Evolutionary conservation across 2,797 vertebrate genomes (phyloP), one percentile per base, ranked within the genome.

Genomic region (Holocentrus rufus): DNA sequence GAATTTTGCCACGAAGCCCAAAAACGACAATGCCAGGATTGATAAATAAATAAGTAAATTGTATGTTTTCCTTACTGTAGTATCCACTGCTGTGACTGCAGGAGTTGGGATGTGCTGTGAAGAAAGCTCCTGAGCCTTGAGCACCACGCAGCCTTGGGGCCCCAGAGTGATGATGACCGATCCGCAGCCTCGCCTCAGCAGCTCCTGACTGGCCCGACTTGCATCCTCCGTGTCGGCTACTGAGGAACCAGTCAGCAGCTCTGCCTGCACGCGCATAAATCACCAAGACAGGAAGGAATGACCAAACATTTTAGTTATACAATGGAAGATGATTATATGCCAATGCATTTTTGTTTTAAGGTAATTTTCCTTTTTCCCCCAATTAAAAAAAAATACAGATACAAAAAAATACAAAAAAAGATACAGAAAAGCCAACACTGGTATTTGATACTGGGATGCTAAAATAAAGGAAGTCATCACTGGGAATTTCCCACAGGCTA

Each of bases 131-230:
- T 89, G 83, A 77, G 81, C 90, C 64, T 95, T 90, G 66, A 97
- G 87, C 82, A 96, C 92, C 91, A 99, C 92, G 39, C 96, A 97
- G 77, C 97, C 98, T 80, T 94, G 94, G 69, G 95, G 92, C 77
- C 98, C 97, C 84, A 99, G 78, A 47, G 98, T 99, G 88, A 99
- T 55, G 81, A 99, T 90, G 25, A 95, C 95, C 0, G 94, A 85
- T 59, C 88, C 88, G 76, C 97, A 98, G 75, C 97, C 97, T 89
- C 93, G 93, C 44, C 72, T 85, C 87, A 95, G 70, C 82, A 99
- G 94, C 84, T 93, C 85, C 76, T 15, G 74, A 1, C 93, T 92
- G 5, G 93, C 97, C 50, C 53, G 83, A 58, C 81, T 89, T 2
- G 97, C 97, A 7, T 96, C 95, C 52, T 92, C 92, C 25, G 92